Base-by-base conservation (phyloP, 2,113 vertebrate genomes). In the Mirza zaza region DNA sequence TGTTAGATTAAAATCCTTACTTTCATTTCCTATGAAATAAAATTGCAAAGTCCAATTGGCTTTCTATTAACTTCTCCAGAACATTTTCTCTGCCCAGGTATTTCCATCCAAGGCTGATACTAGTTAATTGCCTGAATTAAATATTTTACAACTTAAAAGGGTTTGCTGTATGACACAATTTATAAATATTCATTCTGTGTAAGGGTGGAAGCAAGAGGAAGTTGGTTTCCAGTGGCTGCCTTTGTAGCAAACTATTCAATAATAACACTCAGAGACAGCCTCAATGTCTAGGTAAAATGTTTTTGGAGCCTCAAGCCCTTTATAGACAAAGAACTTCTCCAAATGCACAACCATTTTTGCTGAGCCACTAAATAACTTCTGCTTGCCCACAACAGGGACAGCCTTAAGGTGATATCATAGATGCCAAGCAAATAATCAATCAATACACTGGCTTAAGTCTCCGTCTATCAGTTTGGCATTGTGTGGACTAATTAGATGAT, bases 401-500 rank as follows among this genome's bases (percentile, higher is more conserved):
- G 96, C 97, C 97, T 96, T 97, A 77, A 98, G 97, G 98, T 98
- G 98, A 99, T 99, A 98, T 99, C 99, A 99, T 99, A 99, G 99
- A 99, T 99, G 98, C 98, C 98, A 98, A 98, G 98, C 98, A 99
- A 98, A 99, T 99, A 99, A 99, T 98, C 99, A 98, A 99, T 99
- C 99, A 98, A 99, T 99, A 99, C 97, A 98, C 98, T 98, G 98
- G 98, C 98, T 99, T 98, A 97, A 98, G 98, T 97, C 98, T 97
- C 98, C 98, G 99, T 99, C 99, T 99, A 99, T 99, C 98, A 98
- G 98, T 80, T 98, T 99, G 99, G 99, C 99, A 99, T 99, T 98
- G 98, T 98, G 98, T 94, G 97, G 98, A 99, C 99, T 99, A 99
- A 99, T 99, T 99, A 99, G 99, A 99, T 99, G 99, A 99, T 99